Evolutionary conservation across 2,888 invertebrate genomes (phyloP), one percentile per base, ranked within the genome.

Genomic region (Acanthoscelides obtectus): DNA sequence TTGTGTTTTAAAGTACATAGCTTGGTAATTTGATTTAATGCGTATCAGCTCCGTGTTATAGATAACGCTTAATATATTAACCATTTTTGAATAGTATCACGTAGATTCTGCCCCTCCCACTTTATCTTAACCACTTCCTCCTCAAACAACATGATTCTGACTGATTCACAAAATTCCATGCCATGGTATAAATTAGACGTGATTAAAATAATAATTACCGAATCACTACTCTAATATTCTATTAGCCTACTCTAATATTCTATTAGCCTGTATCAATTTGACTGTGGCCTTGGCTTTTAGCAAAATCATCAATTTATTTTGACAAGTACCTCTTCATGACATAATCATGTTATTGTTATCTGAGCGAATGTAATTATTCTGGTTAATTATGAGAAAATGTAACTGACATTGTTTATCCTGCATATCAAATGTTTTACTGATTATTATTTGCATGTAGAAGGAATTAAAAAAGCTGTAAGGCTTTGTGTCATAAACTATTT

Each of bases 91-190:
- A 17, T 12, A 63, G 1, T 66, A 66, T 21, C 20, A 20, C 20
- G 22, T 22, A 22, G 20, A 6, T 66, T 6, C 21, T 73, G 81
- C 82, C 82, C 81, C 82, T 83, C 82, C 82, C 82, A 80, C 77
- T 80, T 82, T 77, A 77, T 80, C 79, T 81, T 77, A 76, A 76
- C 66, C 66, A 66, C 66, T 66, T 66, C 66, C 66, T 66, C 20
- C 20, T 66, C 8, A 22, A 66, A 66, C 22, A 21, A 66, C 66
- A 22, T 66, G 66, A 66, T 66, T 66, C 66, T n/a, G 20, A 66
- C 6, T 66, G 66, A 66, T 66, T 66, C 66, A 66, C 66, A 66
- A 66, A 66, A 66, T 66, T 12, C 45, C 20, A 66, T 66, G 66
- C 20, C 66, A 66, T 66, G 20, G 66, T 66, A 21, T 20, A 22